Evolutionary conservation across 2,888 invertebrate genomes (phyloP), one percentile per base, ranked within the genome.

Genomic region (Thereva nobilitata): DNA sequence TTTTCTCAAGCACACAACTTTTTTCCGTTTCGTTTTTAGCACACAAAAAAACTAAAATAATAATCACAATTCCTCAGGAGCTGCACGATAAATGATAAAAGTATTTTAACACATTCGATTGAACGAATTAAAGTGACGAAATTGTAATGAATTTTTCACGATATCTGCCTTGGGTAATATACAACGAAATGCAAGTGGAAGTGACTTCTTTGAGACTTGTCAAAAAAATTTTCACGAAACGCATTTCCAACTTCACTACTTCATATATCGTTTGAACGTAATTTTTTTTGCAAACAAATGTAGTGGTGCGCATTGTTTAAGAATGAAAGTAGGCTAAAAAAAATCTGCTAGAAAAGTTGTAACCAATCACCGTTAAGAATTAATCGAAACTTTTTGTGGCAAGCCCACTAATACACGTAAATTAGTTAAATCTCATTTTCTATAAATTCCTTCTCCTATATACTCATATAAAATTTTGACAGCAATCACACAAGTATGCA

Each of bases 241-340:
- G 61, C 50, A 61, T 61, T 61, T 61, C 34, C 49, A 42, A 50
- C 12, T 50, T 50, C 50, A 50, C 61, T 49, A 61, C 42, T 61
- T 61, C 61, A 49, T 50, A 41, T 61, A 23, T 7, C n/a, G n/a
- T n/a, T n/a, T n/a, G n/a, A 40, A 40, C 34, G n/a, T 8, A 37
- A 10, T 55, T 9, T 23, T 10, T 41, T 40, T 50, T 40, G 23
- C 49, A 7, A 7, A n/a, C 50, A 56, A 23, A 8, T 52, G 64
- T 64, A 64, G 53, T 52, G 7, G 52, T 49, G 52, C 52, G 63
- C 56, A 64, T 68, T 63, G 66, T 50, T 50, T 68, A 47, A 64
- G 61, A 57, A 45, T 41, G 68, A 68, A 68, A 68, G 68, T 68
- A 68, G 66, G 68, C 68, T 68, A 66, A 57, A 66, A 68, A 65